Conservation (phyloP, 2,113 vertebrate species). For the Aramus guarauna region DNA sequence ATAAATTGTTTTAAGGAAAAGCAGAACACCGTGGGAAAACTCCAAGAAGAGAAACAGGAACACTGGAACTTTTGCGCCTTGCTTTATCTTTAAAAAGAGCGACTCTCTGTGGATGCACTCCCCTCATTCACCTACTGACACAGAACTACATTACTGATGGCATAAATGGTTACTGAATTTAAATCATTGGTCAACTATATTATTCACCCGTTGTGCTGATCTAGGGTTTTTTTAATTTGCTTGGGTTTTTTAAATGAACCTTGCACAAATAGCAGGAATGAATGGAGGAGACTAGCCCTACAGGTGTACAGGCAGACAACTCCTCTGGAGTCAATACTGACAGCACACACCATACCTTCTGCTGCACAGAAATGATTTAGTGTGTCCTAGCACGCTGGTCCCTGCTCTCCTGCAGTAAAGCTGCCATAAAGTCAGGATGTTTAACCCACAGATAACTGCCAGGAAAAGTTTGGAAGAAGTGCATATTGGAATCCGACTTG, state of each 20-base stretch:
- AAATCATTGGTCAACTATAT: background rate
- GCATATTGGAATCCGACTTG: background rate
- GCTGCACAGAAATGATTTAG: background rate
- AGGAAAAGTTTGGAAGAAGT: background rate
- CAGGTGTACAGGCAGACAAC: background rate
- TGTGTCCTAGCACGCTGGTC: background rate
- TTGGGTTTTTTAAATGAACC: background rate
- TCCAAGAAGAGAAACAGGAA: background rate
- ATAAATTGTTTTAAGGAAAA: background rate
- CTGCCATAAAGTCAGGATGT: background rate
- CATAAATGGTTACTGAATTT: background rate
- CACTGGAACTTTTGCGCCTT: background rate
- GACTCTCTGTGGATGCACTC: background rate
- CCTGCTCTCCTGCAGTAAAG: background rate
- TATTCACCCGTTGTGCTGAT: background rate
- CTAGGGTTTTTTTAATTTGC: background rate
- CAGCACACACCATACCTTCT: background rate
- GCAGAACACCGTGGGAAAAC: background rate
- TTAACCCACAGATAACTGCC: background rate
- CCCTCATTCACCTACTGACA: background rate
- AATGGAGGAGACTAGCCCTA: background rate
- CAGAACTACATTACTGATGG: background rate
- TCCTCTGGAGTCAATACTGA: background rate
- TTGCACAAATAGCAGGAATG: background rate
- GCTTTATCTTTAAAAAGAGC: background rate